These are phyloP conservation scores for Heliocidaris erythrogramma DNA, from an alignment of 35 echinoderm and acorn worm species.

Conservation along the genomic window DNA sequence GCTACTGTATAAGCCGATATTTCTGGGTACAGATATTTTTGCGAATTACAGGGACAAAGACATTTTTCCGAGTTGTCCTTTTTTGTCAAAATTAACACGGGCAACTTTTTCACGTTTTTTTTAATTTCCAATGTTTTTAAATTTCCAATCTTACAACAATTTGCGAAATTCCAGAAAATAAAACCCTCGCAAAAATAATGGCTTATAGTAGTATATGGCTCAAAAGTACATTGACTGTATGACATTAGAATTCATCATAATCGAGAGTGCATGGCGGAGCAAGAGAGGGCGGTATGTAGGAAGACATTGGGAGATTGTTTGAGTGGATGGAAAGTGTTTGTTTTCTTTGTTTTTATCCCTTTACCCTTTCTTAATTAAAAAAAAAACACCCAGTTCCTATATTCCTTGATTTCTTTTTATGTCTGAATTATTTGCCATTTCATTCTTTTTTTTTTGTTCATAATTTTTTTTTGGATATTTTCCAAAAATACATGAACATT, in stretches of 20 bases:
- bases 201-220: background rate
- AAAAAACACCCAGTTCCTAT: background rate
- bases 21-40: too few species aligned
- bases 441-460: background rate
- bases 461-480: background rate
- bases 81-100: too few species aligned
- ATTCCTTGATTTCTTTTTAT: background rate
- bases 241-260: background rate
- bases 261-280: background rate
- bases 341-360: background rate
- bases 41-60: too few species aligned
- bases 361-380: background rate
- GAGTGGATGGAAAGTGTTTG: background rate
- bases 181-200: too few species aligned
- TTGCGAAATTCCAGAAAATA: too few species aligned
- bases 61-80: too few species aligned
- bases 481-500: too few species aligned
- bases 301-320: background rate
- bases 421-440: background rate
- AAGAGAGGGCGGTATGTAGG: background rate
- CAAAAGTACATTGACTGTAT: background rate
- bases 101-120: too few species aligned
- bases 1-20: too few species aligned
- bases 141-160: too few species aligned
- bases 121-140: too few species aligned